These are phyloP conservation scores for Caenorhabditis parvicauda DNA, from an alignment of 2,888 invertebrate species.

Conservation along the genomic window DNA sequence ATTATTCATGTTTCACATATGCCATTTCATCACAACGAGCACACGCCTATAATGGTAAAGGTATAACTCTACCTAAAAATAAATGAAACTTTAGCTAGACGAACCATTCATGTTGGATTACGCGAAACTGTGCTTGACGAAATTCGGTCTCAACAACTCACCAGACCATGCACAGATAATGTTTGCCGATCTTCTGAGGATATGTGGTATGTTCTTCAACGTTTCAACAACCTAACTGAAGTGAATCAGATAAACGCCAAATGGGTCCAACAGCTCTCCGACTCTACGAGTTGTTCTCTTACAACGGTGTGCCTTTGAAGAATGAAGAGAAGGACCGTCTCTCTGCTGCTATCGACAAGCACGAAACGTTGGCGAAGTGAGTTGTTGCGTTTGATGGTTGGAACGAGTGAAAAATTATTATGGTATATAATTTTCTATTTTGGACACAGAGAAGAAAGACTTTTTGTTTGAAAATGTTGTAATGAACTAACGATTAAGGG, in stretches of 20 bases:
- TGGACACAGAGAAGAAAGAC: too few species aligned
- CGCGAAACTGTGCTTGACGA: conserved; percentile 28
- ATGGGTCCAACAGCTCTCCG: conserved; percentile 34
- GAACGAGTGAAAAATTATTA: not conserved
- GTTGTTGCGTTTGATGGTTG: not conserved
- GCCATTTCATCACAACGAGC: too few species aligned
- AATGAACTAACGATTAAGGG: too few species aligned
- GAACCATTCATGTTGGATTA: conserved; percentile 36
- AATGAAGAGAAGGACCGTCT: conserved; percentile 25
- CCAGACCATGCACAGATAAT: conserved; percentile 19
- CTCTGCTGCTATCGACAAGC: conserved; percentile 25
- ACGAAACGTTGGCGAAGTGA: conserved; percentile 26
- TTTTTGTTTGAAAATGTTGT: not conserved
- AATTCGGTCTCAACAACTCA: conserved; percentile 14
- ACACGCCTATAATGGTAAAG: too few species aligned
- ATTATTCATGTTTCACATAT: too few species aligned
- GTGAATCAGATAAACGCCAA: conserved; percentile 16
- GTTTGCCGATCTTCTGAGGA: conserved; percentile 32
- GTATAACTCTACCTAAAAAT: too few species aligned
- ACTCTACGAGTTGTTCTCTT: conserved; percentile 32
- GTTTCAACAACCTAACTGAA: not conserved
- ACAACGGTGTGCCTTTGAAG: conserved; percentile 18
- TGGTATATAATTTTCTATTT: not conserved
- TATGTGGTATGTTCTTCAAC: conserved; percentile 16
- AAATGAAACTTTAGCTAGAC: conserved; percentile 17